Conservation (phyloP, 2,113 vertebrate species). For the Budorcas taxicolor region DNA sequence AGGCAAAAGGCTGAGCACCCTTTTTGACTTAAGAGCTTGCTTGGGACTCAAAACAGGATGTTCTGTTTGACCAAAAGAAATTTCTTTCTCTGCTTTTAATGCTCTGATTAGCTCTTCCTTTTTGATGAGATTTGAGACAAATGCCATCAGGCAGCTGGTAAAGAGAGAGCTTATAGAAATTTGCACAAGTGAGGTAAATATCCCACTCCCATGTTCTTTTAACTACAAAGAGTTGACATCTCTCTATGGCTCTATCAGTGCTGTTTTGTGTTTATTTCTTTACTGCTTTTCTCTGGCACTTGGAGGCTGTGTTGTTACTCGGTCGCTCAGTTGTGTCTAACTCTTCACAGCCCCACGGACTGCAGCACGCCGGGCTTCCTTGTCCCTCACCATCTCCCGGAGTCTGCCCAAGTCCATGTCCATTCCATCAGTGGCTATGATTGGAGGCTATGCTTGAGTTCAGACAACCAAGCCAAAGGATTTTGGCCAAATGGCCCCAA, state of each 20-base stretch:
- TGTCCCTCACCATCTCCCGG: background rate
- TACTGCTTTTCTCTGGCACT: background rate
- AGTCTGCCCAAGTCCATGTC: background rate
- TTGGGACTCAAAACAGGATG: constrained; percentile 23
- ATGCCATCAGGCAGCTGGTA: background rate
- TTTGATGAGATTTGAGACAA: background rate
- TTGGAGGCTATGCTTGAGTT: background rate
- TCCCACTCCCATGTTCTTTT: background rate
- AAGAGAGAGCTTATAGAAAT: background rate
- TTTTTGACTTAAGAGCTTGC: background rate
- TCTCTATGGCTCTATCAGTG: background rate
- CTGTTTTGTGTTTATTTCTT: background rate
- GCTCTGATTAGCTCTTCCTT: background rate
- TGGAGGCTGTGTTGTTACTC: background rate
- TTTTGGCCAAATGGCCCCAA: background rate
- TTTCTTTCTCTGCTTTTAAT: background rate
- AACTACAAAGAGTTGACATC: background rate
- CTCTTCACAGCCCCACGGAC: background rate
- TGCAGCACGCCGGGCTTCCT: background rate
- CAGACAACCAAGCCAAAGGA: background rate
- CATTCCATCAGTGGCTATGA: background rate
- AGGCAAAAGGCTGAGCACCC: background rate
- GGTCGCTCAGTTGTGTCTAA: background rate
- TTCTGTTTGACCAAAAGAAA: background rate
- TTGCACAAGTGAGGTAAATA: background rate